Evolutionary conservation across 2,797 vertebrate genomes (phyloP), one percentile per base, ranked within the genome.

Genomic region (Geotrypetes seraphini): DNA sequence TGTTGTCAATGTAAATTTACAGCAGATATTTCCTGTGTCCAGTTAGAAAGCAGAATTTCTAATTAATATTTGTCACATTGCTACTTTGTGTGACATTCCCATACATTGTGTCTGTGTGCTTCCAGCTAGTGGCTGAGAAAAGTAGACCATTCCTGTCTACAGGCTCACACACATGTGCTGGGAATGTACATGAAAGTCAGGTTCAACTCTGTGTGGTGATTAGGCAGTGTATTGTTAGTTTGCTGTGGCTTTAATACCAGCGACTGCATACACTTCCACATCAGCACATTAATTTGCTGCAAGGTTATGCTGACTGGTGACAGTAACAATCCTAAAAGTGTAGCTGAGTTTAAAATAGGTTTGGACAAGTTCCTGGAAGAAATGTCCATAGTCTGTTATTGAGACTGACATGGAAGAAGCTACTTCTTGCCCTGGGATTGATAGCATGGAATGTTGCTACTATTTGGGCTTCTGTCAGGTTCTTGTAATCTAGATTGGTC

Each of bases 161-260:
- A 17, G 15, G 7, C 5, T 19, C 30, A n/a, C 38, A 46, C 25
- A 27, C 14, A 36, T n/a, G 32, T 32, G 24, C 28, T 19, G 17
- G 21, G 39, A 49, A 15, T 1, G 5, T 14, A 11, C 39, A 16
- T 15, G 12, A 33, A 41, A 29, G 16, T 3, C 25, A 37, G 46
- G 31, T 17, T 13, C 12, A 20, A 12, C 0, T 40, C 43, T 17
- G 33, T 67, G 67, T 53, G 66, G 40, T 72, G 53, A 65, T 73
- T 10, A 65, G 67, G 68, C 60, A 78, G 63, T 66, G 58, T 64
- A 63, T 12, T 66, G 50, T 69, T 73, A 69, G 72, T 69, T 75
- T 60, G 54, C 67, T 78, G 66, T 35, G 48, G 24, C 37, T 26
- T 12, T 15, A 19, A 24, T 20, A 57, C 52, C 72, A 78, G 72